phyloP scores from a whole-genome alignment of 2,113 vertebrate species.

The Sterrhoptilus dennistouni region DNA sequence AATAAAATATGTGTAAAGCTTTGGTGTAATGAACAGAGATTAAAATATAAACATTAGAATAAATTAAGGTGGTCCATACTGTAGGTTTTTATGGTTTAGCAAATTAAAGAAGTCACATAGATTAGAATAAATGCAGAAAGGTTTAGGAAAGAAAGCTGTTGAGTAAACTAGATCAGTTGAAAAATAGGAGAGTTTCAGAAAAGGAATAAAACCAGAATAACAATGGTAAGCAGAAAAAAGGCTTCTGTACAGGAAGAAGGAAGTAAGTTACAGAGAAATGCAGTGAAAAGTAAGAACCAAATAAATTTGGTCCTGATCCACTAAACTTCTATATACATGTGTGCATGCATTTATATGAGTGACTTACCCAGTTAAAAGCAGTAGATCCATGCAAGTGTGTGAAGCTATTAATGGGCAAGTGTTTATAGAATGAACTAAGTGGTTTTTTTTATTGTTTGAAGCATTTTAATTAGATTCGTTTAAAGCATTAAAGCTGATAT shows the following conservation, averaged over 20 bases:
- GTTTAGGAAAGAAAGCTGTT: not conserved
- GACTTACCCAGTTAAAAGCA: not conserved
- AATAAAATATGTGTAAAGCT: not conserved
- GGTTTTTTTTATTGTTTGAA: not conserved
- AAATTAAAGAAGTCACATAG: not conserved
- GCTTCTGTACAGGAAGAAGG: not conserved
- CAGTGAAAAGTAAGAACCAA: not conserved
- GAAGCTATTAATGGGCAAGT: not conserved
- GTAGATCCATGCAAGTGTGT: not conserved
- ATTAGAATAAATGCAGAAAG: not conserved
- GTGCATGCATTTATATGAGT: not conserved
- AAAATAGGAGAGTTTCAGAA: not conserved
- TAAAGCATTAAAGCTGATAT: not conserved
- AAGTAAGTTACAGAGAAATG: not conserved
- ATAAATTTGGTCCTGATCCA: not conserved
- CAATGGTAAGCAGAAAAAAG: not conserved
- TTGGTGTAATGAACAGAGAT: not conserved
- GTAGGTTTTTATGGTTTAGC: not conserved
- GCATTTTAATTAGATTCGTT: not conserved
- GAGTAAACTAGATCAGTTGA: not conserved
- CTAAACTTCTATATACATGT: accelerated
- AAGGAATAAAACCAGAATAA: not conserved
- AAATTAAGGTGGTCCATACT: not conserved
- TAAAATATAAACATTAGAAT: not conserved
- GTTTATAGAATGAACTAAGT: not conserved